These are phyloP conservation scores for Patella caerulea DNA, from an alignment of 2,888 invertebrate species.

Conservation along the genomic window DNA sequence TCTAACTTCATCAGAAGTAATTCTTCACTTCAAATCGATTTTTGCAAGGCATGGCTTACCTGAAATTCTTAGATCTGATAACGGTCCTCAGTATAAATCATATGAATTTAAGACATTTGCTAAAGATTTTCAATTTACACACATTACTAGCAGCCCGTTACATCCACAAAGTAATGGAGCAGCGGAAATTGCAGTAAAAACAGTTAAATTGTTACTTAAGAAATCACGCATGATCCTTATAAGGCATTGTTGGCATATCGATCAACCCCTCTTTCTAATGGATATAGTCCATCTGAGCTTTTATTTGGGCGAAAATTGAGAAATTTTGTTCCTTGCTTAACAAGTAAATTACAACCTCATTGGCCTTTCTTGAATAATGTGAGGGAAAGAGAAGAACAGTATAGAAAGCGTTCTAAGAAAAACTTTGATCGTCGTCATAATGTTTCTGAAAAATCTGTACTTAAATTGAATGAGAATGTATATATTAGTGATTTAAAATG, in stretches of 20 bases:
- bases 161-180: not conserved
- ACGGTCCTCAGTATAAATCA: not conserved
- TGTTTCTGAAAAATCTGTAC: not conserved
- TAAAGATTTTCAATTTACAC: not conserved
- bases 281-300: slow-evolving; percentile 19
- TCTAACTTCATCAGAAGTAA: not conserved
- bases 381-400: slow-evolving; percentile 8
- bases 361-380: slow-evolving; percentile 23
- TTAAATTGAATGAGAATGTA: not conserved
- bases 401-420: not conserved
- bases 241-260: slow-evolving; percentile 20
- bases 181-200: not conserved
- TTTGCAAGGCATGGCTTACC: not conserved
- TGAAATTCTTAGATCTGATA: not conserved
- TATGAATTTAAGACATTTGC: not conserved
- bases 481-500: not conserved
- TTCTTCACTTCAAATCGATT: slow-evolving; percentile 1
- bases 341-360: not conserved
- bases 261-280: slow-evolving; percentile 17
- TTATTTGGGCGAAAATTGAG: slow-evolving; percentile 23
- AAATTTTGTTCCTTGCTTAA: not conserved
- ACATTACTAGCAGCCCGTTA: not conserved
- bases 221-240: slow-evolving; percentile 20
- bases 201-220: not conserved
- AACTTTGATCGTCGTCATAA: not conserved